Evolutionary conservation across 2,113 vertebrate genomes (phyloP), one percentile per base, ranked within the genome.

Genomic region (Vanacampus margaritifer): DNA sequence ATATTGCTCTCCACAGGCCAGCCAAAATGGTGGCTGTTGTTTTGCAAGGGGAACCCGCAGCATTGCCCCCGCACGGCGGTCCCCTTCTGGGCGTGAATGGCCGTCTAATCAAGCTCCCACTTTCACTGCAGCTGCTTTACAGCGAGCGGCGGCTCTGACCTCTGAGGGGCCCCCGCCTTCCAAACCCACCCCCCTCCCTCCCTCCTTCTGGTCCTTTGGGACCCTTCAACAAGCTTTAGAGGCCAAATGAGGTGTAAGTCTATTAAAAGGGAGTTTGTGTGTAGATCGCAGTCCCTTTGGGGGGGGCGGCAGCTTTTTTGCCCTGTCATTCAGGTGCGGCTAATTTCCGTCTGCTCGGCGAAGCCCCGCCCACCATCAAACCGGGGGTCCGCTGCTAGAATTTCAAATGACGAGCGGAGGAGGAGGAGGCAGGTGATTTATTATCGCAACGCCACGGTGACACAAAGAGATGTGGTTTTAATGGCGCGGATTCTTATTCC

Each of bases 161-260:
- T 87, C 85, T 84, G 80, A 89, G 79, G 83, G 85, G 87, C 82
- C 45, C 69, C 45, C 68, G n/a, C 75, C 76, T 75, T 65, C 68
- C 80, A 74, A 64, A 76, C 62, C 72, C 57, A 64, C 82, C 74
- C 80, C 78, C 45, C 65, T 21, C 75, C 76, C 75, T 64, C 65
- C 80, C 76, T 65, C 79, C 50, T 71, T 58, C 66, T 79, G 72
- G 76, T 86, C 92, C 90, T 87, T 85, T 78, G 90, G 93, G 92
- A 91, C 86, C 90, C 91, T 92, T 94, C 93, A 93, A 90, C 86
- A 89, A 85, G 91, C 85, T 93, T 94, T 92, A 92, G 89, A 91
- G 92, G 89, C 88, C 92, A 94, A 95, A 94, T 93, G 91, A 94
- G 88, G 92, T 93, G 86, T 91, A 94, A 94, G 91, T 93, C 93